Base-by-base conservation (phyloP, 1,140 invertebrate species). In the Triops cancriformis region DNA sequence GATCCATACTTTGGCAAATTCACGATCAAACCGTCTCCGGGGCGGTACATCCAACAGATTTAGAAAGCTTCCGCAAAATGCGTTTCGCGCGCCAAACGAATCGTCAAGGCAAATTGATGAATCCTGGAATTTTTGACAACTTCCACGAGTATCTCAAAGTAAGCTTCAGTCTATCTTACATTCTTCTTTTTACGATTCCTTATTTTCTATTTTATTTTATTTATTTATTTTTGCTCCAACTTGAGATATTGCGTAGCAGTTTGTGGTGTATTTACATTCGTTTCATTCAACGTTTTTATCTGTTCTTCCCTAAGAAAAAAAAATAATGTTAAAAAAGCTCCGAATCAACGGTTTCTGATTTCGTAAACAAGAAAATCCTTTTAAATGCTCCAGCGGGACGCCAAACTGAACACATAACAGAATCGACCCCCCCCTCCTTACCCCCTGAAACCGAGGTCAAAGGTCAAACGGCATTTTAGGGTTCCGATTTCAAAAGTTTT, bases 1-100 rank as follows among this genome's bases (percentile, higher is more conserved):
- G 88, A 23, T 87, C 88, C 77, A 80, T 92, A n/a, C 82, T 93
- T 73, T 89, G 91, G 80, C 86, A 88, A 1, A 86, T 93, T 14
- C 89, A 93, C 82, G 83, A 87, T 1, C 85, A 89, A 1, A 82
- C 89, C 2, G 85, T 86, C 3, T 87, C 89, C 23, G 73, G 51
- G 5, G 37, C 72, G 26, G 75, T 26, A 26, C 73, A 3, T 77
- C 75, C 31, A 12, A 27, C 74, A 0, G n/a, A 43, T 64, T 43
- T 76, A 3, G 7, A 31, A 18, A 31, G 12, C 74, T 27, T 31
- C 31, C 74, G 37, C 10, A 18, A 76, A 26, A 7, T 64, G 75
- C 45, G 78, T 75, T 45, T n/a, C 75, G 7, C 64, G 45, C 12
- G 37, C 31, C n/a, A 43, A 43, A 31, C n/a, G 10, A 5, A n/a